These are phyloP conservation scores for Ramphastos sulfuratus DNA, from an alignment of 2,113 vertebrate species.

Conservation along the genomic window DNA sequence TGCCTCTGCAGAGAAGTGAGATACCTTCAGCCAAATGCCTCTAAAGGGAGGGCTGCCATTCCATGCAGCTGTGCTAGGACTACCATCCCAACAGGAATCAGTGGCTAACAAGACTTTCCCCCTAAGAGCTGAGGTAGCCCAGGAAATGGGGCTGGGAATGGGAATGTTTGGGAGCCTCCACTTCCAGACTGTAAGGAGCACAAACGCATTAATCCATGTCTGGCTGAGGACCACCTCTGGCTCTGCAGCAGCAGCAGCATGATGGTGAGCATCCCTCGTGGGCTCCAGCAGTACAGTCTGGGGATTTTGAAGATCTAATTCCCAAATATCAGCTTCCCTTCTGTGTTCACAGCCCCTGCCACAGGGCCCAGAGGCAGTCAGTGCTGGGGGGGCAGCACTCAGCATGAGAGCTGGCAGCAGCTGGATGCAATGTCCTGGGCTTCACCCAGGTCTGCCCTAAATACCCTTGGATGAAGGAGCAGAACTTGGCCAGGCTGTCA, in stretches of 20 bases:
- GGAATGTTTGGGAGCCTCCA: not conserved
- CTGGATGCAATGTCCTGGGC: conserved; percentile 54
- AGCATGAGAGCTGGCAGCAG: conserved; percentile 48
- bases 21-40: not conserved
- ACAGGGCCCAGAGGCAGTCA: too few species aligned
- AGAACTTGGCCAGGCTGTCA: conserved; percentile 29
- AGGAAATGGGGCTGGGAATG: not conserved
- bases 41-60: not conserved
- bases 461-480: not conserved
- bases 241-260: not conserved
- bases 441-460: conserved; percentile 50
- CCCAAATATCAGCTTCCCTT: not conserved
- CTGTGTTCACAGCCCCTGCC: not conserved
- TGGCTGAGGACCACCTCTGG: not conserved
- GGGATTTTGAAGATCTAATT: too few species aligned
- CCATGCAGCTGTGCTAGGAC: not conserved
- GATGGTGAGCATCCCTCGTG: not conserved
- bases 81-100: not conserved
- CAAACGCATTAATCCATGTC: rapidly evolving
- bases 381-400: not conserved
- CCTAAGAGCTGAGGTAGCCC: not conserved
- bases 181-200: not conserved
- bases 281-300: rapidly evolving
- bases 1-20: not conserved
- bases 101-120: not conserved